These are phyloP conservation scores for Polydrusus pterygomalis DNA, from an alignment of 2,888 invertebrate species.

Conservation along the genomic window DNA sequence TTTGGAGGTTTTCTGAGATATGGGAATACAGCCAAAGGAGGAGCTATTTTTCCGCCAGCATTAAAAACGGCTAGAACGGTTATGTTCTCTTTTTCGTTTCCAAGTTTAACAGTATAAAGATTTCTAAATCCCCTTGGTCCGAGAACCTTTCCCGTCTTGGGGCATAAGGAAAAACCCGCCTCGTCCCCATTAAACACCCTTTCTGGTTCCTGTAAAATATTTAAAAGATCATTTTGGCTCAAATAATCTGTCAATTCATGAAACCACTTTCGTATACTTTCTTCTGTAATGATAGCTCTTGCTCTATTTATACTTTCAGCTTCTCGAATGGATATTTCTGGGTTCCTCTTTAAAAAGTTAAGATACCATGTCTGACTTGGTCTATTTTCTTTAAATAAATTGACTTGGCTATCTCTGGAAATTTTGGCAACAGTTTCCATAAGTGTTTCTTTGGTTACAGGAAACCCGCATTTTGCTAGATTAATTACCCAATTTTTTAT, in stretches of 20 bases:
- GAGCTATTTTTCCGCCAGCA: conserved; percentile 42
- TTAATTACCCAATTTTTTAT: conserved; percentile 59
- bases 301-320: conserved; percentile 52
- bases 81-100: conserved; percentile 50
- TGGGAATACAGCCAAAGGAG: conserved; percentile 49
- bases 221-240: conserved; percentile 24
- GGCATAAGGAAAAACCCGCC: conserved; percentile 45
- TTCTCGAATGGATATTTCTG: conserved; percentile 55
- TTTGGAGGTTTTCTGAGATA: conserved; percentile 48
- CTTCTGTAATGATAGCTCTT: conserved; percentile 43
- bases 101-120: conserved; percentile 33
- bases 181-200: conserved; percentile 50
- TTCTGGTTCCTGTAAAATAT: conserved; percentile 42
- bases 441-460: conserved; percentile 61
- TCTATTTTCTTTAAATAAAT: conserved; percentile 43
- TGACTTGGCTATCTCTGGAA: no score
- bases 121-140: conserved; percentile 44
- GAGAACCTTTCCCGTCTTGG: conserved; percentile 48
- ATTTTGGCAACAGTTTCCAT: conserved; percentile 58
- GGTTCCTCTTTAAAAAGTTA: conserved; percentile 62
- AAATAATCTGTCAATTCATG: conserved; percentile 27
- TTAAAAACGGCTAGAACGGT: conserved; percentile 48
- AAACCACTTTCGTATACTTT: conserved; percentile 40
- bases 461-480: conserved; percentile 64
- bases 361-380: conserved; percentile 60